A percentile compares a stretch with the other conserved stretches of the same genome.
Evolutionary conservation across 2,113 vertebrate species (phyloP).

Genomic region (Odobenus rosmarus): DNA sequence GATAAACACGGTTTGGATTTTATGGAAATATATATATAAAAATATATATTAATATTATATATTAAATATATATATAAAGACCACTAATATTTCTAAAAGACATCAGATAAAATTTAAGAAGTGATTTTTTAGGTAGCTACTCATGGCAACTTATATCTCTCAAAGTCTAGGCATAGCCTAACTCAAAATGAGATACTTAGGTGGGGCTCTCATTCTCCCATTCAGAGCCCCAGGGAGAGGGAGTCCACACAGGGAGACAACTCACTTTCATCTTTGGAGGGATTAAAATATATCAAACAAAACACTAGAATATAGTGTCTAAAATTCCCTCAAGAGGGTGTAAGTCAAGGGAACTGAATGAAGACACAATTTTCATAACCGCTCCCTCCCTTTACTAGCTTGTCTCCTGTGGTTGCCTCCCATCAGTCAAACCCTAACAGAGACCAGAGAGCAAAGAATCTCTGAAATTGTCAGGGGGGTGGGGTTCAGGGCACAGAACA

Average conservation of each 20-base stretch:
- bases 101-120: not conserved
- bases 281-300: not conserved
- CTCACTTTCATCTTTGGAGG: not conserved
- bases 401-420: not conserved
- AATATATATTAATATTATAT: no score
- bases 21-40: not conserved
- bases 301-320: not conserved
- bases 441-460: not conserved
- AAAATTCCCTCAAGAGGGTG: not conserved
- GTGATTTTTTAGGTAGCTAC: not conserved
- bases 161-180: not conserved
- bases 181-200: not conserved
- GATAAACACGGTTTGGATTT: not conserved
- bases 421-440: not conserved
- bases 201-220: not conserved
- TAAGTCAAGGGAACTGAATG: not conserved
- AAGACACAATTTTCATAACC: not conserved
- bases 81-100: not conserved
- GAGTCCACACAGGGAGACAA: no score
- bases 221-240: accelerated
- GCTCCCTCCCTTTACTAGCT: not conserved
- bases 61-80: no score
- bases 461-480: not conserved
- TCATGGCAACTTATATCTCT: not conserved
- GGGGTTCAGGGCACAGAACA: not conserved